phyloP scores from a whole-genome alignment of 2,888 invertebrate genomes.

The Thereva unica region DNA sequence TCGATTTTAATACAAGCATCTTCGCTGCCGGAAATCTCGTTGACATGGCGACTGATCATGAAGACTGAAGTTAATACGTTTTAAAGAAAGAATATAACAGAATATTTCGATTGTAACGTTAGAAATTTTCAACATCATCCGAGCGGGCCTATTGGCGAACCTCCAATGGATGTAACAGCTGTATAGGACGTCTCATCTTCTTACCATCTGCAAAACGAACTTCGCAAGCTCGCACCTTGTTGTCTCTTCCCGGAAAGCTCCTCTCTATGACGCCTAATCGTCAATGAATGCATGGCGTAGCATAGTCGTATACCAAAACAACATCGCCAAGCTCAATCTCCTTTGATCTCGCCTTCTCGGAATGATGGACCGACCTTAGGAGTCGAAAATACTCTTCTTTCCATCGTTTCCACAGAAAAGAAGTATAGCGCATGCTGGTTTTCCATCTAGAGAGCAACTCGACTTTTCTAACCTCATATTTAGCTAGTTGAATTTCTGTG shows the following conservation, averaged over 20 bases:
- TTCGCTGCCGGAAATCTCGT: too few species aligned
- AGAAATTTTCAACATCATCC: constrained; percentile 1
- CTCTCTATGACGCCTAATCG: constrained; percentile 4
- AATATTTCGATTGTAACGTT: too few species aligned
- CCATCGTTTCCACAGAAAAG: constrained; percentile 35
- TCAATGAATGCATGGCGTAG: constrained; percentile 3
- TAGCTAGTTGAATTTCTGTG: too few species aligned
- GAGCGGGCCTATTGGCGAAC: constrained; percentile 24
- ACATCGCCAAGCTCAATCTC: constrained; percentile 12
- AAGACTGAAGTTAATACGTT: too few species aligned
- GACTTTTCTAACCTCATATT: too few species aligned
- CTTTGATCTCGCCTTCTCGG: background rate
- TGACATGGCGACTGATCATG: too few species aligned
- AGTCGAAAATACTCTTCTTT: constrained; percentile 26
- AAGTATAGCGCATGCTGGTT: constrained; percentile 19
- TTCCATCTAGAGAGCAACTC: constrained; percentile 23
- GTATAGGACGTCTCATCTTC: constrained; percentile 19
- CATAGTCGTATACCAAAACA: constrained; percentile 6
- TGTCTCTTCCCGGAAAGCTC: constrained; percentile 30
- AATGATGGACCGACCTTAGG: constrained; percentile 14
- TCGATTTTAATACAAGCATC: too few species aligned
- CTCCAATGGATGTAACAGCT: constrained; percentile 32
- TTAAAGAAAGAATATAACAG: too few species aligned
- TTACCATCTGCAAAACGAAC: constrained; percentile 31
- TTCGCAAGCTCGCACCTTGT: constrained; percentile 34